Conservation (phyloP, 2,113 vertebrate species). For the Odontesthes bonariensis region DNA sequence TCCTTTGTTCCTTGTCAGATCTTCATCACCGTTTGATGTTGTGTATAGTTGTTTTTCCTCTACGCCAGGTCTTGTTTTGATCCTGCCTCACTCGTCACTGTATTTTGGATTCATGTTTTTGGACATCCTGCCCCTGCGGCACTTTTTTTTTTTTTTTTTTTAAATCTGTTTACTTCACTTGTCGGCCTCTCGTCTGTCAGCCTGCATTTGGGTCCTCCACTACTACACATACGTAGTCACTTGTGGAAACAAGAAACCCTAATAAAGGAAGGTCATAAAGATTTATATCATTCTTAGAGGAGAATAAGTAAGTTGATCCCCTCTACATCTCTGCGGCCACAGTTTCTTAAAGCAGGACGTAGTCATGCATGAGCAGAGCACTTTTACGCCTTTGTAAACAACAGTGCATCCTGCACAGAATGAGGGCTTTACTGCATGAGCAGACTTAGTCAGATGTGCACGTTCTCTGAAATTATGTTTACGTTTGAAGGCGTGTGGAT, state of each 20-base stretch:
- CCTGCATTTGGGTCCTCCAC: not conserved
- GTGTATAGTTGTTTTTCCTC: not conserved
- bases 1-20: not conserved
- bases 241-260: not conserved
- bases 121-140: not conserved
- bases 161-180: not conserved
- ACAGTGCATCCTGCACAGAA: constrained; percentile 5
- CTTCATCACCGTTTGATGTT: not conserved
- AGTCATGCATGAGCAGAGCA: constrained; percentile 23
- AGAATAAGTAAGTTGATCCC: not conserved
- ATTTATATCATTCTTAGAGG: constrained; percentile 12
- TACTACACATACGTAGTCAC: not conserved
- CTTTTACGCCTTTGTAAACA: constrained; percentile 24
- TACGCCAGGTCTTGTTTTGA: not conserved
- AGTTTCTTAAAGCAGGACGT: constrained; percentile 9
- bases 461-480: constrained; percentile 43
- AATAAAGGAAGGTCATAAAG: not conserved
- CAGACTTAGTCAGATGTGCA: constrained; percentile 78
- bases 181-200: too few relatives aligned
- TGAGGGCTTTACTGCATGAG: constrained; percentile 10
- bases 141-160: not conserved
- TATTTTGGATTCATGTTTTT: not conserved
- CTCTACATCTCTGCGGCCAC: constrained; percentile 48
- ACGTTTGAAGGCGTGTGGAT: constrained; percentile 30
- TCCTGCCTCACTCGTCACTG: not conserved